phyloP scores from a whole-genome alignment of 2,113 vertebrate genomes.

The Meleagris gallopavo region DNA sequence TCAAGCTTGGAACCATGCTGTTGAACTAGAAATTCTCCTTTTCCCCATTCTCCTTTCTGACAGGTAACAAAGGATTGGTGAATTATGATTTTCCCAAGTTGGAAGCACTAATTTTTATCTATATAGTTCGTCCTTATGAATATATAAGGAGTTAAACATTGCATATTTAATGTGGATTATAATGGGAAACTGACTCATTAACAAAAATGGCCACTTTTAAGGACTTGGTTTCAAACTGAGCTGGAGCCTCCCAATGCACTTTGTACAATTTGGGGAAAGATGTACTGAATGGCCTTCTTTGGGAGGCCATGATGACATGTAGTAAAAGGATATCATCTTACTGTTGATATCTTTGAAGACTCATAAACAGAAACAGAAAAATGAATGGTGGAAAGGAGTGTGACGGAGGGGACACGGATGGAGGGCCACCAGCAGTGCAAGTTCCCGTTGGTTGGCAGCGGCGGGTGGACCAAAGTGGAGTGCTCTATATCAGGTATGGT shows the following conservation, averaged over 20 bases:
- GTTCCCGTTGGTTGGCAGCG: slow-evolving; percentile 98
- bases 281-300: slow-evolving; percentile 78
- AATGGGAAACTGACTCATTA: slow-evolving; percentile 84
- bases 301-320: slow-evolving; percentile 88
- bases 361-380: slow-evolving; percentile 90
- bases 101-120: slow-evolving; percentile 79
- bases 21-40: slow-evolving; percentile 78
- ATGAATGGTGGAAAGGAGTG: slow-evolving; percentile 99
- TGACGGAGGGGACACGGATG: slow-evolving; percentile 89
- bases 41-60: slow-evolving; percentile 68
- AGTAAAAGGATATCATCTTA: slow-evolving; percentile 85
- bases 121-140: slow-evolving; percentile 74
- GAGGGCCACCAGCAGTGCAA: slow-evolving; percentile 88
- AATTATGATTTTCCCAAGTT: slow-evolving; percentile 80
- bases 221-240: slow-evolving; percentile 89
- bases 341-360: slow-evolving; percentile 92
- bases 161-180: slow-evolving; percentile 84
- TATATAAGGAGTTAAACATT: slow-evolving; percentile 75
- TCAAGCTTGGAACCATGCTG: slow-evolving; percentile 80
- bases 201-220: slow-evolving; percentile 85
- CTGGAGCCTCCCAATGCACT: slow-evolving; percentile 83
- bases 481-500: slow-evolving; percentile 92
- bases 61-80: slow-evolving; percentile 78
- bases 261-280: slow-evolving; percentile 79
- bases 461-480: slow-evolving; percentile 87